These are phyloP conservation scores for Tupaia tana DNA, from an alignment of 2,113 vertebrate species.

Conservation along the genomic window DNA sequence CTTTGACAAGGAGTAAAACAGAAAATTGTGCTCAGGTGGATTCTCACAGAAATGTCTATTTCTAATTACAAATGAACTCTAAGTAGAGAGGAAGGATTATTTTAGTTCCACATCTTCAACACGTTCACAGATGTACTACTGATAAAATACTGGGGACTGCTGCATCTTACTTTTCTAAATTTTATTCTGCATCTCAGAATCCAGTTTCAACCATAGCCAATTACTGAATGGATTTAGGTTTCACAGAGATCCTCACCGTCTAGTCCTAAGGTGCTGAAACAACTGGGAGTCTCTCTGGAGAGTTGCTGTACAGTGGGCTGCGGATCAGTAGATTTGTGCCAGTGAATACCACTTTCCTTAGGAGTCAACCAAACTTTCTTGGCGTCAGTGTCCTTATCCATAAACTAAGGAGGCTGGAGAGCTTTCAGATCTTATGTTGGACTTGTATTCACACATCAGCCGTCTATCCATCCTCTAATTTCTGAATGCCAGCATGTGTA, in stretches of 20 bases:
- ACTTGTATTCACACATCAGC: constrained; percentile 23
- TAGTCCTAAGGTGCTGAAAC: background rate
- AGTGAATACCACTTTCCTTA: constrained; percentile 30
- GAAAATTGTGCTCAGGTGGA: constrained; percentile 45
- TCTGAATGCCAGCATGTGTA: constrained; percentile 12
- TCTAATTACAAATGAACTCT: constrained; percentile 31
- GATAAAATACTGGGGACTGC: background rate
- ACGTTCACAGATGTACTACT: constrained; percentile 1
- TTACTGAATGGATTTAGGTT: background rate
- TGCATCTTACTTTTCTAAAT: background rate
- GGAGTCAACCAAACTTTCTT: constrained; percentile 37
- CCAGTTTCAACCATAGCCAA: constrained; percentile 22
- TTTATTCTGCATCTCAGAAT: constrained; percentile 30
- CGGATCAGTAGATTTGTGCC: background rate
- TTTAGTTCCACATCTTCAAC: constrained; percentile 19
- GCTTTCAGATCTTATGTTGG: constrained; percentile 49
- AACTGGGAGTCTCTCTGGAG: background rate
- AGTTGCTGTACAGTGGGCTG: background rate
- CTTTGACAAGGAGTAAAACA: constrained; percentile 52
- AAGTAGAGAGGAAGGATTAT: constrained; percentile 27
- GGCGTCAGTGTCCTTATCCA: constrained; percentile 19
- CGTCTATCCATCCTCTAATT: background rate
- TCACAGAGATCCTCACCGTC: background rate
- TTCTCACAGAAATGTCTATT: constrained; percentile 35
- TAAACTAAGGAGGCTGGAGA: constrained; percentile 54